Base-by-base conservation (phyloP, 2,888 invertebrate genomes). In the Alcis repandata region DNA sequence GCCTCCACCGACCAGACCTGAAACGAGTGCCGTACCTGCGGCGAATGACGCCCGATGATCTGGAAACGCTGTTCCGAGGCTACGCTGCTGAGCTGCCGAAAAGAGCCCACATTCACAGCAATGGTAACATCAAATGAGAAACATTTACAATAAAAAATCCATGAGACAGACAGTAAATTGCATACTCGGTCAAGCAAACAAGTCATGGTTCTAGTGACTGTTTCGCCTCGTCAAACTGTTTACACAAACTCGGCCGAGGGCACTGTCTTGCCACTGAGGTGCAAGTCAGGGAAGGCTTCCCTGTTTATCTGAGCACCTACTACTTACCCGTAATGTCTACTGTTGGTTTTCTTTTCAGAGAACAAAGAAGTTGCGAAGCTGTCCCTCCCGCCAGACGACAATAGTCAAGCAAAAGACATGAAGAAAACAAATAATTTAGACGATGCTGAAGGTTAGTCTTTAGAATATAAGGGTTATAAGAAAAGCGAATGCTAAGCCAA, bases 21-120 rank as follows among this genome's bases (percentile, higher is more conserved):
- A 92, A 91, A 68, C 84, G 92, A 17, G 92, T 93, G 15, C 90
- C 92, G 22, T 91, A 90, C 68, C 79, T 93, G 20, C 88, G 92
- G 15, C 87, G 90, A 36, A 86, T 92, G 88, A 84, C 86, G 1
- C 88, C 92, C 0, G 89, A 89, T 57, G 92, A 93, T 59, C 79
- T 93, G 40, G 91, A 92, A 65, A 85, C 81, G 7, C 70, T 92
- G 32, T 92, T 93, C 74, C 80, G 86, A 11, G 92, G 91, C 0
- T 90, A 87, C 66, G 82, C 91, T 63, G 82, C 91, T 10, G 91
- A 90, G 57, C 53, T 87, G 2, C 85, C 86, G 7, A 59, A 71
- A 0, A 77, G 72, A 40, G 73, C 51, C 0, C 63, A 65, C 13
- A 63, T 68, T 33, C 81, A 79, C 63, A 56, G 3, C 13, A 76